Conservation (phyloP, 2,113 vertebrate genomes). For the Merops nubicus region DNA sequence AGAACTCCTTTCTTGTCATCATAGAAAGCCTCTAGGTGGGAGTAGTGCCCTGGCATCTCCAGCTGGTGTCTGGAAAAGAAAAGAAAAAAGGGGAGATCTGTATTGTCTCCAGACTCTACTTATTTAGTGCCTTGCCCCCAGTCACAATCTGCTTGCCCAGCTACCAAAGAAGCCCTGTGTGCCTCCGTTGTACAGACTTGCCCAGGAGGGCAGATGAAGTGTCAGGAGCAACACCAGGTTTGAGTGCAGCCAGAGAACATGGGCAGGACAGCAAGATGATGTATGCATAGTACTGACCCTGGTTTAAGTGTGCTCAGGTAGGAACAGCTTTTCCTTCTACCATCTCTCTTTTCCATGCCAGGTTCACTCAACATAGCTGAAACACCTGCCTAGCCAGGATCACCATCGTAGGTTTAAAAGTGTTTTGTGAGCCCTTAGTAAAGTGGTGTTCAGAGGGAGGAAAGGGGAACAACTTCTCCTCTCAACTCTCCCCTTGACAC, state of each 20-base stretch:
- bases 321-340: not conserved
- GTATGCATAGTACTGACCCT: not conserved
- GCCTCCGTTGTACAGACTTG: not conserved
- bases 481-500: not conserved
- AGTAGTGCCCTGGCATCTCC: constrained; percentile 93
- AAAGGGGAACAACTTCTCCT: not conserved
- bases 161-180: not conserved
- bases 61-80: constrained; percentile 87
- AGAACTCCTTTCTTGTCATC: constrained; percentile 97
- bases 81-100: not conserved
- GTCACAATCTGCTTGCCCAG: not conserved
- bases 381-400: not conserved
- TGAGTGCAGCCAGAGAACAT: not conserved
- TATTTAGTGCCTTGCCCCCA: not conserved
- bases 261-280: rapidly evolving
- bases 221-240: not conserved
- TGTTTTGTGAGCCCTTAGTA: not conserved
- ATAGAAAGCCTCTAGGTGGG: constrained; percentile 95
- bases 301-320: not conserved
- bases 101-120: not conserved
- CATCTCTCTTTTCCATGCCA: not conserved
- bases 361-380: not conserved
- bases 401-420: not conserved
- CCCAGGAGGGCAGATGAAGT: not conserved
- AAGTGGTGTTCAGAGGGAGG: not conserved